Evolutionary conservation across 2,797 vertebrate species (phyloP).

Genomic region (Sylvia borin): DNA sequence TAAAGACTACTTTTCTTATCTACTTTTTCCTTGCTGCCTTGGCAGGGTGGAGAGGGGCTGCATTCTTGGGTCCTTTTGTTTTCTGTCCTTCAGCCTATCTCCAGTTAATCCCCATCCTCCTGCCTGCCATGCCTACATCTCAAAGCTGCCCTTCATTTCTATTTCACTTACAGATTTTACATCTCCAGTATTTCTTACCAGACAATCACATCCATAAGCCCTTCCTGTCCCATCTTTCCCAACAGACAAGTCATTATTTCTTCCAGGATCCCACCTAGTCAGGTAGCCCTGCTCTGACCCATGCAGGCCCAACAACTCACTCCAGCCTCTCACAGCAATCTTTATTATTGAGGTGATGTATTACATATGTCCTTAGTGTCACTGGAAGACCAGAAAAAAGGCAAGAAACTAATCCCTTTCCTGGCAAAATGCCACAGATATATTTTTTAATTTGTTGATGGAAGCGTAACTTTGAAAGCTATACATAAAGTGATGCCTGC

Average conservation of each 20-base stretch:
- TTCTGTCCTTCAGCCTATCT: no score
- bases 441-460: background rate
- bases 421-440: background rate
- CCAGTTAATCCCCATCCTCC: no score
- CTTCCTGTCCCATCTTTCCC: no score
- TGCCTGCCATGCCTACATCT: no score
- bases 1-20: no score
- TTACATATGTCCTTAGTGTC: background rate
- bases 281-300: background rate
- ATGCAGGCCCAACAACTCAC: background rate
- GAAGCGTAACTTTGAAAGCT: background rate
- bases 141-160: no score
- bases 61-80: no score
- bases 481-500: background rate
- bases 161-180: no score
- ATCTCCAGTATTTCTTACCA: no score
- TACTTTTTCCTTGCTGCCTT: no score
- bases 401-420: background rate
- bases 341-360: background rate
- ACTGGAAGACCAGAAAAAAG: background rate
- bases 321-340: rapidly evolving
- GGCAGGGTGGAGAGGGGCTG: no score
- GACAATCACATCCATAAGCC: no score
- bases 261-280: background rate
- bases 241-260: background rate